Base-by-base conservation (phyloP, 2,797 vertebrate species). In the Rhodeus uyekii region DNA sequence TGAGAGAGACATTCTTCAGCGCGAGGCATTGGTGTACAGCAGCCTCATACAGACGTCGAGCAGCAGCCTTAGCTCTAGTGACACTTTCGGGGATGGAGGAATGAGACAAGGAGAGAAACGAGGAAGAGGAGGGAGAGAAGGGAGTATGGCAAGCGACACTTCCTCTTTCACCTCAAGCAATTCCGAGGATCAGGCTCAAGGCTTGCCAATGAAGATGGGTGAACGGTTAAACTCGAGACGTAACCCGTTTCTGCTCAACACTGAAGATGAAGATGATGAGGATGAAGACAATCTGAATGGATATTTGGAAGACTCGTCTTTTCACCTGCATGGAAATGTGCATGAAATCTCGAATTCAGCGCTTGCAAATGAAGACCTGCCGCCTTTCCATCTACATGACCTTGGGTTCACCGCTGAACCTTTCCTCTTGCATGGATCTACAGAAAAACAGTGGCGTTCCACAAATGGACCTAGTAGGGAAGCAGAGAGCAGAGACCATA, bases 171-270 rank as follows among this genome's bases (percentile, higher is more conserved):
- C 94, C 7, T 95, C 94, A 0, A 94, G 93, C 68, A 93, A 92
- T 83, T 95, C 93, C 0, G 94, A 94, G 87, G 94, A 95, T 16
- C 91, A 83, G 89, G 27, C 92, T 89, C 81, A 86, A 89, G 76
- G 84, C 64, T 60, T 61, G 22, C 50, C 55, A 1, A 76, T 65
- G 27, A 93, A 92, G 32, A 64, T 84, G 0, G 87, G 89, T 44
- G 89, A 82, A 85, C 88, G 89, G 71, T 48, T 65, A 16, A 93
- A 90, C 38, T 91, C 91, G 1, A 93, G 96, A 2, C 96, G 95
- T 78, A 98, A 99, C 68, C 97, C 98, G 1, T 99, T 99, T 91
- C 92, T 97, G 81, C 90, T 96, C 39, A 96, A 93, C 2, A 89
- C 94, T 10, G 91, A 95, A 5, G 96, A 93, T 0, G 95, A 94